Evolutionary conservation across 1,140 invertebrate species (phyloP).

Genomic region (Ptiloglossa arizonensis): DNA sequence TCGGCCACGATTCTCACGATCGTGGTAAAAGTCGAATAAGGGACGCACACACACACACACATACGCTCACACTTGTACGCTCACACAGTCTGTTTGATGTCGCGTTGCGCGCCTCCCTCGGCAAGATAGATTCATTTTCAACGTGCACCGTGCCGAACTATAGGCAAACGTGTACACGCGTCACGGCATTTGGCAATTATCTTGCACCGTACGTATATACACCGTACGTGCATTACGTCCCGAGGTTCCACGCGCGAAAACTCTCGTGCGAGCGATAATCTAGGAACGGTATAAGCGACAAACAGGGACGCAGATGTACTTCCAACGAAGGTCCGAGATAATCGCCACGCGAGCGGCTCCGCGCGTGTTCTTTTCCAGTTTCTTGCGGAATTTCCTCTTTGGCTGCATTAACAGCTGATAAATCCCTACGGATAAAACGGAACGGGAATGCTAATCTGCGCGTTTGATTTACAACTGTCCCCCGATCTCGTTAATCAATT

Average conservation of each 20-base stretch:
- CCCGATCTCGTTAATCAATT: background rate
- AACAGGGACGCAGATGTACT: slow-evolving; percentile 45
- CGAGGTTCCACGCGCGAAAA: slow-evolving; percentile 18
- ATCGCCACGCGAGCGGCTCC: slow-evolving; percentile 9
- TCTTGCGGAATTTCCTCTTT: slow-evolving; percentile 1
- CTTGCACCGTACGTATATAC: slow-evolving; percentile 37
- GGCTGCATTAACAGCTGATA: slow-evolving; percentile 6
- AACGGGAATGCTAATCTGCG: background rate
- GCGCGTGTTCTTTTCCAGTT: slow-evolving; percentile 32
- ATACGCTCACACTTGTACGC: background rate
- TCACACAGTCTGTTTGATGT: background rate
- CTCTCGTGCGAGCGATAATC: slow-evolving; percentile 47
- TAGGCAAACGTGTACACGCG: slow-evolving; percentile 24
- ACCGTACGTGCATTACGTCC: slow-evolving; percentile 19
- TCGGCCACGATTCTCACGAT: slow-evolving; percentile 13
- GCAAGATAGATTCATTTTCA: slow-evolving; percentile 39
- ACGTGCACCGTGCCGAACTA: slow-evolving; percentile 20
- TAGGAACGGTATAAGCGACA: slow-evolving; percentile 46
- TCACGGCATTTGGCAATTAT: slow-evolving; percentile 69
- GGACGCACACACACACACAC: background rate
- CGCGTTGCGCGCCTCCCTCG: background rate
- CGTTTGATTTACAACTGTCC: background rate
- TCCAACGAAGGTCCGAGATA: slow-evolving; percentile 1
- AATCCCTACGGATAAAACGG: background rate
- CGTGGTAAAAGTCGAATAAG: slow-evolving; percentile 21